A percentile compares a stretch with the other conserved stretches of the same genome.
Conservation (phyloP, 1,140 invertebrate species). For the Drosophila kepulauana region DNA sequence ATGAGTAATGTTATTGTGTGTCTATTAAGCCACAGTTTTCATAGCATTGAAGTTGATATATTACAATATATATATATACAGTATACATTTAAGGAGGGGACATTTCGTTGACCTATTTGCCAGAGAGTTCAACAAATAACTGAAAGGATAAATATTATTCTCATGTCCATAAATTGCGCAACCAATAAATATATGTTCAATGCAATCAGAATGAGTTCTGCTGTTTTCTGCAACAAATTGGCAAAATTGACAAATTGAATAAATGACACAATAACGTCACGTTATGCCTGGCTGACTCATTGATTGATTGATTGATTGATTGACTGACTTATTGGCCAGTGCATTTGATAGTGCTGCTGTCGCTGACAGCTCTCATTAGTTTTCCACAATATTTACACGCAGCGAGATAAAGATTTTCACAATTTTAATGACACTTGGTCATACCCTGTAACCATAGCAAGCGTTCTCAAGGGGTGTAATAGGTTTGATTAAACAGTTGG, state of each 20-base stretch:
- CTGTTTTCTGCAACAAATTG: constrained; percentile 22
- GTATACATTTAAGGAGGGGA: neutral
- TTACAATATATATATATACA: neutral
- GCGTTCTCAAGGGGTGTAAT: neutral
- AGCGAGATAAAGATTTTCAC: constrained; percentile 40
- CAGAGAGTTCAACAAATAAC: constrained; percentile 6
- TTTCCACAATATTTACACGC: constrained; percentile 32
- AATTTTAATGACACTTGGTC: constrained; percentile 40
- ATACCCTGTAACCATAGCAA: constrained; percentile 18
- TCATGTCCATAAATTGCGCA: constrained; percentile 31
- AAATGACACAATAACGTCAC: constrained; percentile 56
- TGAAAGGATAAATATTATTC: constrained; percentile 14
- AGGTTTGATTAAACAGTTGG: too few species aligned
- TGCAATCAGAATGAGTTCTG: constrained; percentile 24
- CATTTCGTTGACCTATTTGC: constrained; percentile 28
- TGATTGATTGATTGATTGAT: constrained; percentile 44
- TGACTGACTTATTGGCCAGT: constrained; percentile 20
- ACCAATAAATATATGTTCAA: constrained; percentile 47
- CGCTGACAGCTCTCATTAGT: constrained; percentile 60
- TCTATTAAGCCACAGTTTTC: constrained; percentile 52
- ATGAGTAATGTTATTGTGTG: constrained; percentile 69
- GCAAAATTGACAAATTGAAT: constrained; percentile 52
- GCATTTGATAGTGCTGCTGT: constrained; percentile 35
- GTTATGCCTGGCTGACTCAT: constrained; percentile 48
- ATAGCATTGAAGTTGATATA: constrained; percentile 55